A percentile compares a stretch with the other conserved stretches of the same genome.
Evolutionary conservation across 2,888 invertebrate species (phyloP).

Genomic region (Polydrusus pterygomalis): DNA sequence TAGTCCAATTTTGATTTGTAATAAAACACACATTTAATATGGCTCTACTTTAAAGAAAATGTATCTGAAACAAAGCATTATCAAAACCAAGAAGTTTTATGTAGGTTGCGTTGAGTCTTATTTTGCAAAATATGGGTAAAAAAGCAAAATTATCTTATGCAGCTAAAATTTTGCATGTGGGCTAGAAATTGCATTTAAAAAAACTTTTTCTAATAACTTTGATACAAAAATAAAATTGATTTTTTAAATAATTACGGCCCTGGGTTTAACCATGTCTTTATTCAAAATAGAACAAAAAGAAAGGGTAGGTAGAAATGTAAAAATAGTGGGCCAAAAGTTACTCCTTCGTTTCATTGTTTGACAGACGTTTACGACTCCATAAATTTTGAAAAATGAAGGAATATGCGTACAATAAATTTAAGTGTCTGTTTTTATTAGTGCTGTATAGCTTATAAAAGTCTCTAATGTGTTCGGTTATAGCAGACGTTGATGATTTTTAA

Average conservation of each 20-base stretch:
- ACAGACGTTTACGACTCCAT: slow-evolving; percentile 60
- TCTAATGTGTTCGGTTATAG: slow-evolving; percentile 33
- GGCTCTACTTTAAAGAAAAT: no score
- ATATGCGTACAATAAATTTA: slow-evolving; percentile 62
- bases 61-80: no score
- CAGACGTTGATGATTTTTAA: slow-evolving; percentile 32
- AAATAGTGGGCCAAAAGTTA: slow-evolving; percentile 58
- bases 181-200: no score
- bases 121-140: no score
- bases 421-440: slow-evolving; percentile 61
- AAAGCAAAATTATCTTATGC: no score
- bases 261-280: background rate
- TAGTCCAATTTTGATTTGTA: no score
- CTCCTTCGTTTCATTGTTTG: slow-evolving; percentile 59
- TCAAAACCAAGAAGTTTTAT: no score
- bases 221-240: no score
- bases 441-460: slow-evolving; percentile 34
- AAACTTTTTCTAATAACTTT: no score
- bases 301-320: slow-evolving; percentile 59
- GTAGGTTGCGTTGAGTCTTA: no score
- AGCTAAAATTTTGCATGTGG: no score
- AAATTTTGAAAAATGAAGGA: slow-evolving; percentile 62
- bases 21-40: no score
- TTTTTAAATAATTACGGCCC: slow-evolving; percentile 12
- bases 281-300: slow-evolving; percentile 55